Evolutionary conservation across 1,140 invertebrate species (phyloP), one percentile per base, ranked within the genome.

Genomic region (Magallana angulata): DNA sequence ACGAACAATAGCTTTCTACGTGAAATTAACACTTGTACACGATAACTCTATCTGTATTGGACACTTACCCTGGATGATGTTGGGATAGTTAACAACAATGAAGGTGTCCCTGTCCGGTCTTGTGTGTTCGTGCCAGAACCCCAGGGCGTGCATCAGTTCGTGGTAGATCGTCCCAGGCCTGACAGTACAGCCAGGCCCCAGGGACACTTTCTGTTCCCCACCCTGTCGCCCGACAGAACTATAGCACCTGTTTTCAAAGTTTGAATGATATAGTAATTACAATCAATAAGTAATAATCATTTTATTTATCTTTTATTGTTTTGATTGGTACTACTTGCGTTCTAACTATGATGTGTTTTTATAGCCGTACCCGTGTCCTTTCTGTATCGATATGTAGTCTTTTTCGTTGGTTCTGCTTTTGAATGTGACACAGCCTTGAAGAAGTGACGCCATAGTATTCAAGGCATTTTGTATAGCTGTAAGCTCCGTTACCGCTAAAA

Each of bases 81-180:
- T 93, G n/a, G 91, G 68, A 84, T 84, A 88, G 36, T 90, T 85
- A 62, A 94, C 89, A 0, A 56, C 86, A 8, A 94, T 89, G 83
- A 91, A 92, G 18, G 87, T 80, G 85, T 94, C 93, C 56, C 93
- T 88, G 85, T 94, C 93, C 2, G 92, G 90, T 71, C 93, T 87
- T 57, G 89, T 92, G n/a, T 94, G 93, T 82, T 94, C 93, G 71
- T 94, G 93, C 86, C 91, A 91, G 89, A 93, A 94, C 24, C 93
- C 93, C 36, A 90, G 56, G 2, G 87, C 89, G 85, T 91, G 91
- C 87, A 91, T 90, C 30, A 91, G 56, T 64, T 91, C 91, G 57
- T 91, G 91, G 24, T 87, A 80, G 14, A 91, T 87, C 2, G 89
- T 87, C 6, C 89, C 90, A 36, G 62, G 84, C 59, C 56, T 76